Base-by-base conservation (phyloP, 1,140 invertebrate species). In the Rhyacophila brunnea region DNA sequence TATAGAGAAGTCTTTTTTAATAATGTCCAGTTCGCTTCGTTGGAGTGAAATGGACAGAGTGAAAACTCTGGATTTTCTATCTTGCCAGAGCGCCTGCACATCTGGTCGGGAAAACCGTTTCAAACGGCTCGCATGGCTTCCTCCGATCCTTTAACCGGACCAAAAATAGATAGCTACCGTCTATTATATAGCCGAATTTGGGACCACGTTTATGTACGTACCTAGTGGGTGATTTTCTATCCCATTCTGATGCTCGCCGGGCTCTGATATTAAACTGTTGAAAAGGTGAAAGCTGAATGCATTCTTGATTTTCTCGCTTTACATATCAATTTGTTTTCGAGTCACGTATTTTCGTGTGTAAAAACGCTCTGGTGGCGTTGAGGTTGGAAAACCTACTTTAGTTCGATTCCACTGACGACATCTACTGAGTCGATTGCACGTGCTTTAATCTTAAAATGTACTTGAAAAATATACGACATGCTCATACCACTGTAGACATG, bases 221-320 rank as follows among this genome's bases (percentile, higher is more conserved):
- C 23, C 23, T 28, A 28, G 4, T 28, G 23, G 23, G 23, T 5
- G 23, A 28, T 28, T 28, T 28, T 28, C 23, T 9, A 28, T 28
- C 23, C 23, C 23, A 28, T 28, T 3, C 23, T 28, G 23, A 9
- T 28, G 23, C 9, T 19, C 43, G 43, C 10, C 43, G 6, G n/a
- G 13, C 10, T 45, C 43, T 17, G 43, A 28, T 52, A 36, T 52
- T 52, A 52, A 52, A 52, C n/a, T 32, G 49, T 10, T 10, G 35
- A 52, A 13, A 6, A 38, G 49, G 11, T 13, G 49, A 40, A 17
- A 19, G 49, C 35, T 40, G 49, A 44, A 54, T 54, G 38, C 51
- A 54, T 54, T 54, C 51, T 54, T 54, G 51, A 54, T 54, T 44
- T 54, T 54, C 38, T 54, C 40, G 28, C 51, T 54, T 28, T 28